Conservation (phyloP, 2,888 invertebrate genomes). For the Ptychoptera contaminata region DNA sequence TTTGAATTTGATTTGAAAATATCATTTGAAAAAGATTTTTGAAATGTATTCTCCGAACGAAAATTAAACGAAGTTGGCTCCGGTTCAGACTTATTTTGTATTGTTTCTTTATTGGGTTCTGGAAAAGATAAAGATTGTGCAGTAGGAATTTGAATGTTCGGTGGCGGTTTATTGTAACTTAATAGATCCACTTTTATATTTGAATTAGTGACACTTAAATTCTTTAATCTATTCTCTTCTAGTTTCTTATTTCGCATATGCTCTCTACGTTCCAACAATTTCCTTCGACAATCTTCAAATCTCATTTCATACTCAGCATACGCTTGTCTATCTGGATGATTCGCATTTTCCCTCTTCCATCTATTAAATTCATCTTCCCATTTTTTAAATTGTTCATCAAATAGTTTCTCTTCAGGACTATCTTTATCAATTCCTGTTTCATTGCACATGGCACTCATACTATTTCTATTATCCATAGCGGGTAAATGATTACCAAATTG, state of each 20-base stretch:
- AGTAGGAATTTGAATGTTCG: constrained; percentile 7
- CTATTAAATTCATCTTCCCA: constrained; percentile 87
- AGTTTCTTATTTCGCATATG: constrained; percentile 51
- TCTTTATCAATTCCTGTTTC: no score
- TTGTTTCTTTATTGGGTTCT: constrained; percentile 9
- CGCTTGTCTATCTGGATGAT: constrained; percentile 79
- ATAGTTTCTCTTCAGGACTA: constrained; percentile 54
- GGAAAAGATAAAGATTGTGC: constrained; percentile 19
- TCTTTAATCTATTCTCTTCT: constrained; percentile 10
- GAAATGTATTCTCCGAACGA: background rate
- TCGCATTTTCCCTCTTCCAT: constrained; percentile 81
- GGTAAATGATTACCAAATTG: no score
- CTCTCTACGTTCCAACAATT: constrained; percentile 62
- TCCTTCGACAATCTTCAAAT: constrained; percentile 70
- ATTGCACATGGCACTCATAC: no score
- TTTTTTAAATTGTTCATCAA: constrained; percentile 75
- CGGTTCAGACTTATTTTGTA: constrained; percentile 8
- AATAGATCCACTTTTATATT: background rate
- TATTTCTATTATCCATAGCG: no score
- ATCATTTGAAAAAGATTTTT: constrained; percentile 1
- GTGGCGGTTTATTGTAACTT: background rate
- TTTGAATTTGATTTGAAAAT: constrained; percentile 7
- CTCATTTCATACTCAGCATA: constrained; percentile 75
- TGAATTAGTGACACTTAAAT: no score
- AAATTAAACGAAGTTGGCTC: constrained; percentile 4